Evolutionary conservation across 2,113 vertebrate genomes (phyloP).

Genomic region (Ginglymostoma cirratum): DNA sequence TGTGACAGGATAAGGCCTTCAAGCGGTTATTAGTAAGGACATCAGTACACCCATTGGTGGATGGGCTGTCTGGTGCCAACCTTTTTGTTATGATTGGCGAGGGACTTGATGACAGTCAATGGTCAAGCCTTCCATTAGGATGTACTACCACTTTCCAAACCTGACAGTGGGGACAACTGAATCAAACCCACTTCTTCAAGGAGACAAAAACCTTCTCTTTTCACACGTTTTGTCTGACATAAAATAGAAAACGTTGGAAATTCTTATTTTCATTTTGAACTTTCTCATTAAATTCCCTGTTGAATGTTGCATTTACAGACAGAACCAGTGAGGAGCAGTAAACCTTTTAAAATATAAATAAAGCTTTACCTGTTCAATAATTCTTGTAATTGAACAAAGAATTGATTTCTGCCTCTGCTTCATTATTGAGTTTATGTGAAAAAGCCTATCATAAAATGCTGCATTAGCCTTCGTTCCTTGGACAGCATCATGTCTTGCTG

Average conservation of each 20-base stretch:
- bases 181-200: too few species aligned
- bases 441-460: neutral
- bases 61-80: too few species aligned
- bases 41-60: too few species aligned
- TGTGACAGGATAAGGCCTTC: too few species aligned
- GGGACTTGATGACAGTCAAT: too few species aligned
- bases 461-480: neutral
- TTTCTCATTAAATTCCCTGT: neutral
- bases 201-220: neutral
- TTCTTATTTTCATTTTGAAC: neutral
- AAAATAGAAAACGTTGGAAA: too few species aligned
- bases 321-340: neutral
- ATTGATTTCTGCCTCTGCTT: neutral
- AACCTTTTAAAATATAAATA: neutral
- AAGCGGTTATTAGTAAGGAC: too few species aligned
- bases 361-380: neutral
- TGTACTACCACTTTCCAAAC: too few species aligned
- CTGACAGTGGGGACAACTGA: too few species aligned
- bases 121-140: too few species aligned
- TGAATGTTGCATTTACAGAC: neutral
- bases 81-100: too few species aligned
- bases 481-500: neutral
- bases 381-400: neutral
- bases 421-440: neutral
- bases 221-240: too few species aligned